Evolutionary conservation across 2,113 vertebrate genomes (phyloP), one percentile per base, ranked within the genome.

Genomic region (Collichthys lucidus): DNA sequence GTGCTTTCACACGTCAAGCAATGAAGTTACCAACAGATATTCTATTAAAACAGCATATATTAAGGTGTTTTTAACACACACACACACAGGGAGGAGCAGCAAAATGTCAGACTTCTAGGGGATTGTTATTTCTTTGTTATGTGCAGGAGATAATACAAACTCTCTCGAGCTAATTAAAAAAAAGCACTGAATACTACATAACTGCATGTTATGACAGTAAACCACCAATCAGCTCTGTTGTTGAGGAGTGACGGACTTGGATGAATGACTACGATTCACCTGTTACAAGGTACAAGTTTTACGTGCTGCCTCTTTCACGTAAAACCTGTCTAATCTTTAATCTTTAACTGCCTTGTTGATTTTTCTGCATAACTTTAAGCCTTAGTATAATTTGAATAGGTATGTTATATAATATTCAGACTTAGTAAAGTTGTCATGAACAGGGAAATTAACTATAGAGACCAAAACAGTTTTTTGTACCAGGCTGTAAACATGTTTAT

Each of bases 1-100:
- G 64, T 81, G 73, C 84, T 80, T 81, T 81, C 79, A 83, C 79
- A 69, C 71, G 19, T 64, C 75, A 31, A 74, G 49, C 78, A 44
- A 47, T 63, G 35, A 81, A 76, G 66, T 64, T 62, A 69, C 56
- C 59, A 59, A 65, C 22, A 52, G 69, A 87, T 56, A 78, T 53
- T 60, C 17, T 52, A 59, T 79, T 24, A 72, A 50, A 78, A 49
- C 47, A 50, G 71, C 68, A 64, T 77, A 44, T 15, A 86, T 77
- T 66, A 46, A 52, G 67, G 47, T 44, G 11, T 59, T 67, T 68
- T 55, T 52, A 76, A 24, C 35, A 26, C 53, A 69, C 35, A 8
- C 31, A 35, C 29, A 31, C 31, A 31, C 31, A n/a, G n/a, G n/a
- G 5, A 24, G 15, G 15, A 17, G 56, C 20, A 44, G 24, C 26